Evolutionary conservation across 64 coral and sea anemone genomes (phyloP), one percentile per base, ranked within the genome.

Genomic region (Montipora efflorescens): DNA sequence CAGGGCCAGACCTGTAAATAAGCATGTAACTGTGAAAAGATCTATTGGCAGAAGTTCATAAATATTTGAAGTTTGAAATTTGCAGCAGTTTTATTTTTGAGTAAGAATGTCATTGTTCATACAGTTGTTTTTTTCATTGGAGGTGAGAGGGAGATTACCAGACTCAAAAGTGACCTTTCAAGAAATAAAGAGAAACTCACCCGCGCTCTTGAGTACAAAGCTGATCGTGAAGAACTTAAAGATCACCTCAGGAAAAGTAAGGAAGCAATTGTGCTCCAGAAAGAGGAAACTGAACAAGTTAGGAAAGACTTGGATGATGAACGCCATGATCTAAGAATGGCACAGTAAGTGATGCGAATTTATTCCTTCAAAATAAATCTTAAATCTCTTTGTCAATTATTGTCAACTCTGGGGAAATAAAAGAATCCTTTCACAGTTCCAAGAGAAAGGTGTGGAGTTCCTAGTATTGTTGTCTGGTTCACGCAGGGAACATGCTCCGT

Each of bases 251-350:
- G 78, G 77, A 91, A 85, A 79, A 82, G 93, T 10, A 94, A 95
- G 75, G 93, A 97, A 48, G 82, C 93, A 16, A 84, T 83, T 55
- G 88, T 67, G 15, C 74, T 82, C 6, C 94, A 95, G 59, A 90
- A 94, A 71, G 90, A 90, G 19, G 96, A 97, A 67, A 74, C 91
- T 36, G 96, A 97, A 49, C 89, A 94, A 82, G 93, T 95, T 15
- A 87, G 93, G 20, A 97, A 87, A 8, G 96, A 97, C 48, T 88
- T 95, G n/a, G 80, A 81, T 5, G 93, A 95, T 10, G 90, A 95
- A 71, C 81, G 79, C 5, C 96, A 97, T 79, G 78, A 92, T 58
- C 53, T 95, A 25, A 84, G 88, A 75, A 87, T 97, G 89, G 96
- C 96, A 58, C 96, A 97, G 96, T 97, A 50, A 92, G 96, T 92